Conservation (phyloP, 2,797 vertebrate genomes). For the Steatocranus sp. region DNA sequence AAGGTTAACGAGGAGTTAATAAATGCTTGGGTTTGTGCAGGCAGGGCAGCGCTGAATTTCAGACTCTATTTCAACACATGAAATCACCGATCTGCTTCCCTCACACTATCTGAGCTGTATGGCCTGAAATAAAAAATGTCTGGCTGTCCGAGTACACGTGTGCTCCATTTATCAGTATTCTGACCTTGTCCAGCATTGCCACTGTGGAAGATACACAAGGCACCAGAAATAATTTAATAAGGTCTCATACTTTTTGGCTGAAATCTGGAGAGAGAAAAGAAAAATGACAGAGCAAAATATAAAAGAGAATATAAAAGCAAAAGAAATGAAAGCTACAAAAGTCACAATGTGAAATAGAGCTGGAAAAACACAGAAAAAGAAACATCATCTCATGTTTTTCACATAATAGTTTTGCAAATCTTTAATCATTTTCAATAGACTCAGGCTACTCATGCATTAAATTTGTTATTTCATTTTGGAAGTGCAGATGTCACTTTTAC, state of each 20-base stretch:
- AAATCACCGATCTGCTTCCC: background rate
- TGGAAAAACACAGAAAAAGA: background rate
- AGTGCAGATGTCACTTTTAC: background rate
- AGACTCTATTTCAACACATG: background rate
- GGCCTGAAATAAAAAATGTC: background rate
- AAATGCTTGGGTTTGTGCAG: background rate
- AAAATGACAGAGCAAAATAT: background rate
- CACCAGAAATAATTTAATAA: background rate
- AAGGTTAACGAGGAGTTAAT: conserved; percentile 15
- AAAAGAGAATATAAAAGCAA: background rate
- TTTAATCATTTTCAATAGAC: background rate
- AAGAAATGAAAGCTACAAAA: background rate
- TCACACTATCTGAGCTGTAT: background rate
- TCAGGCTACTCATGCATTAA: background rate
- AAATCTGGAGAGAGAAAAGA: background rate
- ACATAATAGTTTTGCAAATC: background rate
- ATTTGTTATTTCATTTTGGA: background rate
- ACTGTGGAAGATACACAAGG: background rate
- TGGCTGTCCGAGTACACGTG: background rate
- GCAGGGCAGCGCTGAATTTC: background rate
- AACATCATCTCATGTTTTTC: background rate
- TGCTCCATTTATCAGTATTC: background rate
- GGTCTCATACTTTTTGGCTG: background rate
- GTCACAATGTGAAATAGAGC: background rate
- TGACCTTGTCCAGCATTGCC: conserved; percentile 16